Evolutionary conservation across 1,140 invertebrate genomes (phyloP).

Genomic region (Eriocheir sinensis): DNA sequence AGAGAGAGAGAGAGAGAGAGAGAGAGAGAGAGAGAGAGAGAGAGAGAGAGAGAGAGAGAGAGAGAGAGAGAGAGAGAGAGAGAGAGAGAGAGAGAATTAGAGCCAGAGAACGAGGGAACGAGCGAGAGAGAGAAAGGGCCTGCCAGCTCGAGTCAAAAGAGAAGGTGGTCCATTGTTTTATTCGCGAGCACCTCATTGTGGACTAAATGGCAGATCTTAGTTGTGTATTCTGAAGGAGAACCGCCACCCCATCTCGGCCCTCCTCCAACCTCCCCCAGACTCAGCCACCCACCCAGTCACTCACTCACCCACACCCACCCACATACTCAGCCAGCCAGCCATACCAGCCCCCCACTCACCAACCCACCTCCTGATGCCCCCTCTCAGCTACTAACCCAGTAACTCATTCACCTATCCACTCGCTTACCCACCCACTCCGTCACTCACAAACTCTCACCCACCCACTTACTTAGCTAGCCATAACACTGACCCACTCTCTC

Average conservation of each 20-base stretch:
- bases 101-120: not conserved
- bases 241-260: not conserved
- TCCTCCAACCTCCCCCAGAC: not conserved
- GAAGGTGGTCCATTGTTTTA: slow-evolving; percentile 55
- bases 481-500: too few relatives aligned
- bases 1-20: not conserved
- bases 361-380: not conserved
- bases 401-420: too few relatives aligned
- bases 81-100: not conserved
- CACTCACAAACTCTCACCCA: too few relatives aligned
- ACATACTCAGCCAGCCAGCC: too few relatives aligned
- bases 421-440: too few relatives aligned
- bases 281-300: not conserved
- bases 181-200: slow-evolving; percentile 32
- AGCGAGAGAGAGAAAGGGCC: not conserved
- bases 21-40: not conserved
- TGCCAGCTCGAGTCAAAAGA: slow-evolving; percentile 58
- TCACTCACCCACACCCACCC: not conserved
- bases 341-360: too few relatives aligned
- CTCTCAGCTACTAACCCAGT: not conserved
- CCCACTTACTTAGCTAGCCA: too few relatives aligned
- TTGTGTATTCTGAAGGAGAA: slow-evolving; percentile 61
- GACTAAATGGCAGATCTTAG: slow-evolving; percentile 60
- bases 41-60: not conserved
- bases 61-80: not conserved